Evolutionary conservation across 1,140 invertebrate genomes (phyloP), one percentile per base, ranked within the genome.

Genomic region (Lordiphosa stackelbergi): DNA sequence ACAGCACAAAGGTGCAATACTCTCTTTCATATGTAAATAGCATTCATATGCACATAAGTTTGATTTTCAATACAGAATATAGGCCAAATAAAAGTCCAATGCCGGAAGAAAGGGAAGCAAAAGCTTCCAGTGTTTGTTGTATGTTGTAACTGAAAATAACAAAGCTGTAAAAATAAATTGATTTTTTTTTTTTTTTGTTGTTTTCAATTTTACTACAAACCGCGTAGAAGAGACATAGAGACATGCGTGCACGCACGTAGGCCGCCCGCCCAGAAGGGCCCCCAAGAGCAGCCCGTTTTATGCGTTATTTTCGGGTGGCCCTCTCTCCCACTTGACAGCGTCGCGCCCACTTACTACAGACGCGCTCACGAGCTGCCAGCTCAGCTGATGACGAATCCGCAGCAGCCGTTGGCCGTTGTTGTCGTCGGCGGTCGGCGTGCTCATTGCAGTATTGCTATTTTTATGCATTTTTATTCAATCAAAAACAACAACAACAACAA

Each of bases 391-490:
- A 83, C 72, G 74, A 79, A 79, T 79, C 66, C 51, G 38, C 54
- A 35, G 45, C 42, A 43, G 47, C 53, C 45, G 28, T 42, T 10
- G 2, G 37, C 42, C 37, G 12, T 53, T 57, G 62, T 36, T n/a
- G 13, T 34, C n/a, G 36, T 16, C 19, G 34, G 10, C 13, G 10
- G 34, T 19, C 13, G 10, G 43, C 55, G 61, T 34, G 45, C 55
- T 53, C 56, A 69, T 60, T 69, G 66, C 62, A 60, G 75, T 54
- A 68, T 73, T 75, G 75, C 77, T 81, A 81, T 81, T 81, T 81
- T 75, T 81, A 83, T 81, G 72, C 77, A 81, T 81, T 83, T 69
- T 81, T 83, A 83, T 83, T 81, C 72, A 81, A 81, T 81, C 71
- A 81, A 65, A 22, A 24, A 19, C 22, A 45, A 10, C 22, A 16